Evolutionary conservation across 1,140 invertebrate genomes (phyloP), one percentile per base, ranked within the genome.

Genomic region (Drosophila elegans): DNA sequence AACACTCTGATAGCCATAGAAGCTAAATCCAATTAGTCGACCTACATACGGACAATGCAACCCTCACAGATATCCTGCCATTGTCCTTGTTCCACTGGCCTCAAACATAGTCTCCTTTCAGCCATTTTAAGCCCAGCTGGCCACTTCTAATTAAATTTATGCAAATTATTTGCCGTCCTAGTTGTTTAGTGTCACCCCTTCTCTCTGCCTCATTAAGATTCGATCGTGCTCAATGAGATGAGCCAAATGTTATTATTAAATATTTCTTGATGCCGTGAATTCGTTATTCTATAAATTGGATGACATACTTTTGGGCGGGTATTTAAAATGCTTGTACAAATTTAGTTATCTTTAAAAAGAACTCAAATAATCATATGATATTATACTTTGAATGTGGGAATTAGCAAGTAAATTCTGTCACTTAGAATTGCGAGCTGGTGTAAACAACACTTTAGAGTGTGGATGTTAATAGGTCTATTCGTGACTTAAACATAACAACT

Each of bases 91-190:
- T 46, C 38, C 25, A 9, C 45, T 62, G 46, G 38, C 38, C 39
- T 45, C 49, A 82, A 68, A 68, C 74, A 46, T 5, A 60, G 71
- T 36, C 51, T 74, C 49, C 73, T 60, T 75, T 69, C 38, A 34
- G 16, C 39, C 27, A 41, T 41, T 34, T 13, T 16, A 3, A 16
- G 48, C 48, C 45, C 32, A 66, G 55, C 16, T 42, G 54, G 49
- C 64, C 44, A 39, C 54, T 60, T 75, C 75, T 75, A 63, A 59
- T 72, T 69, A 64, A 78, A 83, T 74, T 48, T 79, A 82, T 83
- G 74, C 59, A 83, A 82, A 82, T 78, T 51, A 39, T n/a, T 38
- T 16, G 12, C 49, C 29, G 55, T 73, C 67, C 54, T 45, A 52
- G 54, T 52, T 72, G 46, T 53, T 72, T 72, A 69, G 51, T 71